phyloP scores from a whole-genome alignment of 2,797 vertebrate genomes.

The Kryptolebias ocellatus region DNA sequence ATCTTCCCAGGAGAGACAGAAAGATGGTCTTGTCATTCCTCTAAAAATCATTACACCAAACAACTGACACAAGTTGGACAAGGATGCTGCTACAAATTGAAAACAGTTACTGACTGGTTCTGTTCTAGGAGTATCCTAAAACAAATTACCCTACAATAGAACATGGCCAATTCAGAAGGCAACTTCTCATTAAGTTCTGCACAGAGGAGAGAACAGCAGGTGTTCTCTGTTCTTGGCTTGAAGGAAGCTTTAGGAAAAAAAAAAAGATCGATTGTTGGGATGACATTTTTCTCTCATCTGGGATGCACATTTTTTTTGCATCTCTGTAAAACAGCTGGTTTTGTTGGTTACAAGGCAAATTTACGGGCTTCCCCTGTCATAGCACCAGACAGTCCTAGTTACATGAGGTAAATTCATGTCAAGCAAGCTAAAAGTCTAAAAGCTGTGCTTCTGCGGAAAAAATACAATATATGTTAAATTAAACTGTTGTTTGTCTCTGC shows the following conservation, averaged over 20 bases:
- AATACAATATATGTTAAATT: not conserved
- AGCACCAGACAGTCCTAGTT: conserved; percentile 10
- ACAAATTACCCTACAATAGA: conserved; percentile 12
- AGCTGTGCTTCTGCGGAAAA: not conserved
- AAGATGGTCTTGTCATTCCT: conserved; percentile 12
- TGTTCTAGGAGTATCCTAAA: conserved; percentile 12
- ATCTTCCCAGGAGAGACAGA: not conserved
- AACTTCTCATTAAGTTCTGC: conserved; percentile 2
- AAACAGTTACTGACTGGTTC: conserved; percentile 37
- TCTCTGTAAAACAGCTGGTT: conserved; percentile 53
- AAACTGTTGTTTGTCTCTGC: not conserved
- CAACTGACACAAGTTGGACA: conserved; percentile 28
- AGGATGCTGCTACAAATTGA: conserved; percentile 34
- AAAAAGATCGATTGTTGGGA: not conserved
- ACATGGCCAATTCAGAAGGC: conserved; percentile 10
- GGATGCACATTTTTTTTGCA: conserved; percentile 52
- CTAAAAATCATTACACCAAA: conserved; percentile 46
- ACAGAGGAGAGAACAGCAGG: conserved; percentile 30
- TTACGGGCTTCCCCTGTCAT: conserved; percentile 20
- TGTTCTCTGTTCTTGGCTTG: conserved; percentile 48
- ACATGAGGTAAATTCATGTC: conserved; percentile 18
- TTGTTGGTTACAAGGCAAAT: conserved; percentile 33
- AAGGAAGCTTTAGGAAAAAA: conserved; percentile 2
- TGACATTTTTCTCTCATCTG: conserved; percentile 60
- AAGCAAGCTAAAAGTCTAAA: conserved; percentile 2